phyloP scores from a whole-genome alignment of 2,797 vertebrate genomes.

The Chloroceryle inda region DNA sequence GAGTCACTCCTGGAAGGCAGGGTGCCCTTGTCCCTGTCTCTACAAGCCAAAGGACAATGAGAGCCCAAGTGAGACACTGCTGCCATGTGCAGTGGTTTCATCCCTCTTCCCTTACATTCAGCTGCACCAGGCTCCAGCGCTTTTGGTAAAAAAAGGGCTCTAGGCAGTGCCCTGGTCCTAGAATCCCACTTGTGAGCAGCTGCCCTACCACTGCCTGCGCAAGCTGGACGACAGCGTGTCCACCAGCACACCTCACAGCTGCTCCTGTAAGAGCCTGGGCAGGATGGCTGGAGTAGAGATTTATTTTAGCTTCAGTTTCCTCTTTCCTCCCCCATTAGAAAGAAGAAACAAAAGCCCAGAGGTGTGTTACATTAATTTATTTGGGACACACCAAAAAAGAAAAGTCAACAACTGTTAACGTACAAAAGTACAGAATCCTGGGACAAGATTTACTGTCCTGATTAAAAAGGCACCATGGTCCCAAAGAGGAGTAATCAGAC shows the following conservation, averaged over 20 bases:
- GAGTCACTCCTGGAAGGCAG: background rate
- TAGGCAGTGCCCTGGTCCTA: background rate
- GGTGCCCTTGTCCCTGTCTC: background rate
- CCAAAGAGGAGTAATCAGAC: constrained; percentile 66
- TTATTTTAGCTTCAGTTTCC: constrained; percentile 40
- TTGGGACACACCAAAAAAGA: constrained; percentile 72
- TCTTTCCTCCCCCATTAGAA: constrained; percentile 49
- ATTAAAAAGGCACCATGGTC: constrained; percentile 76
- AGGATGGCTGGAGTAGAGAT: background rate
- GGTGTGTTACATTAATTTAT: constrained; percentile 72
- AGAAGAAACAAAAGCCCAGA: constrained; percentile 45
- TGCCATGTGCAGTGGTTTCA: fast-evolving
- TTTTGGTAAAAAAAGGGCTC: background rate
- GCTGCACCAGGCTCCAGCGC: background rate
- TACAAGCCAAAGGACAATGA: fast-evolving
- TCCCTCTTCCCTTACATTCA: background rate
- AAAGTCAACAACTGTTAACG: constrained; percentile 69
- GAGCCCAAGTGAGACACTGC: background rate
- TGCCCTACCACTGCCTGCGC: fast-evolving
- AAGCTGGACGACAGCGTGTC: fast-evolving
- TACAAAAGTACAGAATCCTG: constrained; percentile 74
- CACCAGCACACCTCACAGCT: background rate
- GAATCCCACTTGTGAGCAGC: background rate
- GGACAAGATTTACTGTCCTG: constrained; percentile 75
- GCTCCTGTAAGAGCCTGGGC: background rate